Percentiles rank a stretch among this genome's conserved stretches.
Evolutionary conservation across 2,888 invertebrate species (phyloP).

Genomic region (Sminthurides aquaticus): DNA sequence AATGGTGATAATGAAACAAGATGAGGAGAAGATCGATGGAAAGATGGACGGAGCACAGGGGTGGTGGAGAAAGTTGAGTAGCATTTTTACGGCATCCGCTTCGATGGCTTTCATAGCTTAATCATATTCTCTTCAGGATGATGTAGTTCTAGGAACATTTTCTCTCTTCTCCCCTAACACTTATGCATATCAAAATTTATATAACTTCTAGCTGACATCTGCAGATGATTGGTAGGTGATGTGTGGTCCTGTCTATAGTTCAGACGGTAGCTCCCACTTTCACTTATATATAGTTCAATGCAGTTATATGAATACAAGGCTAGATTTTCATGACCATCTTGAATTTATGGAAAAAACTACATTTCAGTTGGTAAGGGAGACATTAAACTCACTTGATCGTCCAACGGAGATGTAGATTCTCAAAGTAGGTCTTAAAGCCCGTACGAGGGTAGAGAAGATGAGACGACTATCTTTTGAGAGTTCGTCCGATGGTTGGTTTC

Average conservation of each 20-base stretch:
- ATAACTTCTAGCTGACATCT: neutral
- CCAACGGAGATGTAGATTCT: neutral
- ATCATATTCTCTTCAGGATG: neutral
- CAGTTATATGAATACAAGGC: too few relatives aligned
- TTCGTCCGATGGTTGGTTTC: too few relatives aligned
- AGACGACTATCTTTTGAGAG: too few relatives aligned
- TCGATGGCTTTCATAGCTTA: neutral
- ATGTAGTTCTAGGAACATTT: neutral
- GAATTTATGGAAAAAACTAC: too few relatives aligned
- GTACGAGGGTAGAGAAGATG: too few relatives aligned
- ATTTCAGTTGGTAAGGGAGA: neutral
- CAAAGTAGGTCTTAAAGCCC: too few relatives aligned
- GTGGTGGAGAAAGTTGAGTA: neutral
- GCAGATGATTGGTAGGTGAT: neutral
- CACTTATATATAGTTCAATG: neutral
- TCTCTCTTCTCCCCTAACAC: neutral
- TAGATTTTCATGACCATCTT: neutral
- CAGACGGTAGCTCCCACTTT: neutral
- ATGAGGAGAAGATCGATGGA: neutral
- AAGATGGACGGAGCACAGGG: neutral
- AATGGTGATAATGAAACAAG: neutral
- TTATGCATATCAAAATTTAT: too few relatives aligned
- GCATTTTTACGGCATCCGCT: neutral
- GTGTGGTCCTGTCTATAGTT: too few relatives aligned
- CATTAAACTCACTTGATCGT: too few relatives aligned